These are phyloP conservation scores for Meteorus sp. DNA, from an alignment of 1,140 invertebrate species.

Conservation along the genomic window DNA sequence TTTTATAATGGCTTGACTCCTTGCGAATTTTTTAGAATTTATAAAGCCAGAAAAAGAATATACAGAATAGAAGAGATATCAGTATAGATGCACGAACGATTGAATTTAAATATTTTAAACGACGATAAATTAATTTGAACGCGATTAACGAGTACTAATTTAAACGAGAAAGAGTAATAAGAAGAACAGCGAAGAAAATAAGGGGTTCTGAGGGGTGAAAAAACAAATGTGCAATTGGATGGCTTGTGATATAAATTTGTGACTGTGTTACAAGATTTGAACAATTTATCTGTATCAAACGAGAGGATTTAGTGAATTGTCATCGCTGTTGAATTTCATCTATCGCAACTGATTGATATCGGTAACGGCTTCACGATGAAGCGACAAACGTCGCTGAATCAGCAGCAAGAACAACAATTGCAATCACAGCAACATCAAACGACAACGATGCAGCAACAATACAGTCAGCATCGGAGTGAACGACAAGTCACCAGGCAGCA, in stretches of 20 bases:
- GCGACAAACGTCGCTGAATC: conserved; percentile 59
- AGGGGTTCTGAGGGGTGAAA: background rate
- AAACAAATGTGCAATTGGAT: conserved; percentile 4
- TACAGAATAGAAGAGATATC: conserved; percentile 27
- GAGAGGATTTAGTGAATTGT: conserved; percentile 30
- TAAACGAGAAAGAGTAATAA: background rate
- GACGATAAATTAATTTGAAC: conserved; percentile 17
- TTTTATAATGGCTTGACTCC: conserved; percentile 79
- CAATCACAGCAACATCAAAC: conserved; percentile 40
- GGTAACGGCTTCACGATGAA: conserved; percentile 58
- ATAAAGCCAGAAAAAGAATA: conserved; percentile 20
- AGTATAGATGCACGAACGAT: conserved; percentile 1
- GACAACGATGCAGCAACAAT: conserved; percentile 50
- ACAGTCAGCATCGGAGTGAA: conserved; percentile 70
- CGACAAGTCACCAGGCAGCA: conserved; percentile 73
- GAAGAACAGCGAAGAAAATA: no score
- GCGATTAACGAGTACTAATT: background rate
- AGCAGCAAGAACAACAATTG: conserved; percentile 47
- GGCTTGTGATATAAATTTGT: conserved; percentile 35
- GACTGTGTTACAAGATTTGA: conserved; percentile 35
- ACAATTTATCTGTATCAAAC: conserved; percentile 22
- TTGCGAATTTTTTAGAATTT: conserved; percentile 58
- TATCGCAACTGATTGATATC: conserved; percentile 20
- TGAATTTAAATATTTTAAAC: conserved; percentile 20
- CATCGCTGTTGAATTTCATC: conserved; percentile 12